phyloP scores from a whole-genome alignment of 2,113 vertebrate genomes.

The Empidonax alnorum region DNA sequence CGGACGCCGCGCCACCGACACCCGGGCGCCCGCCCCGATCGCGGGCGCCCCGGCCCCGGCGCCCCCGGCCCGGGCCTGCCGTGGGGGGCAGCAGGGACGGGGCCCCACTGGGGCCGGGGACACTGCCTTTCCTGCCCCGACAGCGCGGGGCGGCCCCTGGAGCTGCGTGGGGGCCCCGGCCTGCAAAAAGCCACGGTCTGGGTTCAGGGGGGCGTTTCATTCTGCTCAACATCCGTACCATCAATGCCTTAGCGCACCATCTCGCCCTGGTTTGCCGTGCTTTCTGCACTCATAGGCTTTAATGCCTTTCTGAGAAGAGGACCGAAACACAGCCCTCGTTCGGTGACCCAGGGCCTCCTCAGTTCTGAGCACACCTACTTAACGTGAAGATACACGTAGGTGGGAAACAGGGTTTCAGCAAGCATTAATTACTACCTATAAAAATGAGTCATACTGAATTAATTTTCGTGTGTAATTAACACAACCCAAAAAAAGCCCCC shows the following conservation, averaged over 20 bases:
- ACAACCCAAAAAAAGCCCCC: neutral
- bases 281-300: rapidly evolving
- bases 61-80: neutral
- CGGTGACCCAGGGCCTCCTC: neutral
- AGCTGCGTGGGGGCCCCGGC: neutral
- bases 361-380: neutral
- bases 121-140: neutral
- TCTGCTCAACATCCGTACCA: rapidly evolving
- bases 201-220: rapidly evolving
- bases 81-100: neutral
- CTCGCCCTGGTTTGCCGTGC: neutral
- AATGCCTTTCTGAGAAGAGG: no score
- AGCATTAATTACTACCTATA: neutral
- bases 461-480: neutral
- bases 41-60: neutral
- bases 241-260: rapidly evolving
- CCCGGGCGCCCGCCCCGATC: slow-evolving; percentile 24
- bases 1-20: slow-evolving; percentile 56
- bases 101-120: neutral
- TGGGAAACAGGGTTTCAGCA: neutral
- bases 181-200: rapidly evolving
- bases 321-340: rapidly evolving
- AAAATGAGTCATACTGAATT: neutral
- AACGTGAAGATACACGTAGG: rapidly evolving
- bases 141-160: neutral